Conservation (phyloP, 2,888 invertebrate genomes). For the Melinaea marsaeus region DNA sequence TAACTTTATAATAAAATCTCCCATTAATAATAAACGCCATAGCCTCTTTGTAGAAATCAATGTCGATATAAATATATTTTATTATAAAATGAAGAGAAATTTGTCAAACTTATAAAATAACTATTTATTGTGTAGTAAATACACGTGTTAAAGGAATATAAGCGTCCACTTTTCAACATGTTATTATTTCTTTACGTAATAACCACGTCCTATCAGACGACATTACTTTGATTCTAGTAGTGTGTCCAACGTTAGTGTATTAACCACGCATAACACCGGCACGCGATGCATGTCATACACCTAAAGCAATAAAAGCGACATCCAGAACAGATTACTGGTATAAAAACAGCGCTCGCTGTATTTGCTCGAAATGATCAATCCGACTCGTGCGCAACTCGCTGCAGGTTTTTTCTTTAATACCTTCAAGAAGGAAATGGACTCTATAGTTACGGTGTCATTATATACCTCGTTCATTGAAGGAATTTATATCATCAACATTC, state of each 20-base stretch:
- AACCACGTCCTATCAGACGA: constrained; percentile 18
- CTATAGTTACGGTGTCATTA: constrained; percentile 40
- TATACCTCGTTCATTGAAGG: constrained; percentile 34
- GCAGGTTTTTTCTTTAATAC: constrained; percentile 58
- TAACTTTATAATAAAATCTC: neutral
- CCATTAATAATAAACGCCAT: neutral
- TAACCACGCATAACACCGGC: constrained; percentile 50
- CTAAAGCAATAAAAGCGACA: constrained; percentile 15
- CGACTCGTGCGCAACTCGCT: constrained; percentile 40
- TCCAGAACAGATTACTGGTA: constrained; percentile 8
- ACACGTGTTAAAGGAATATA: neutral
- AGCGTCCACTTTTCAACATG: neutral
- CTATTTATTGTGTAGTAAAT: neutral
- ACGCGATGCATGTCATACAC: constrained; percentile 53
- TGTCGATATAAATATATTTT: too few relatives aligned
- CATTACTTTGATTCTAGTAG: constrained; percentile 26
- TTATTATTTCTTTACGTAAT: constrained; percentile 20
- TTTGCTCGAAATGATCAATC: constrained; percentile 28
- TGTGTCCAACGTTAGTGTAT: constrained; percentile 54
- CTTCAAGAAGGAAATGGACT: constrained; percentile 47
- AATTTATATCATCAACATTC: constrained; percentile 31
- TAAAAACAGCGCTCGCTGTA: constrained; percentile 12
- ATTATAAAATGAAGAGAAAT: too few relatives aligned
- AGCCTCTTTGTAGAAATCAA: neutral
- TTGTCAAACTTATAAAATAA: too few relatives aligned